A percentile compares a stretch with the other conserved stretches of the same genome.
phyloP scores from a whole-genome alignment of 2,888 invertebrate genomes.

The Cantharis nigra region DNA sequence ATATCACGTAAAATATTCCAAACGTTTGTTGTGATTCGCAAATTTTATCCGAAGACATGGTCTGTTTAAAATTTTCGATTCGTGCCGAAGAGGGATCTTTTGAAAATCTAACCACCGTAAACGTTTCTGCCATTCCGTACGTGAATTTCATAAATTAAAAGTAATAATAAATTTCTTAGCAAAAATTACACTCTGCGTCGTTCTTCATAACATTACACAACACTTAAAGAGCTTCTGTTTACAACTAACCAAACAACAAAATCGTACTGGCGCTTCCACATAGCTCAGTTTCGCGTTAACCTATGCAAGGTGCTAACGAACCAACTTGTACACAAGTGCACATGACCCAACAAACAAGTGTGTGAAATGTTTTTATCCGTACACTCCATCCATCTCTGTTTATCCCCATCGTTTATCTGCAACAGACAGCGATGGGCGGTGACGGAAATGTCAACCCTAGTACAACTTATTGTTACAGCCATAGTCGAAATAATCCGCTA shows the following conservation, averaged over 20 bases:
- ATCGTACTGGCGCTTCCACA: not conserved
- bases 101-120: constrained; percentile 55
- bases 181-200: not conserved
- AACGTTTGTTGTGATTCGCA: constrained; percentile 48
- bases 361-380: not conserved
- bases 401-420: not conserved
- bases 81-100: constrained; percentile 52
- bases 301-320: constrained; percentile 11
- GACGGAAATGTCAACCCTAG: not conserved
- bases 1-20: constrained; percentile 53
- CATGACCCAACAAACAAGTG: constrained; percentile 15
- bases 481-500: not conserved
- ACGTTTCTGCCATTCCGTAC: constrained; percentile 53
- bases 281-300: not conserved
- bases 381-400: not conserved
- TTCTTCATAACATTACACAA: not conserved
- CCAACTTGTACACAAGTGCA: constrained; percentile 12
- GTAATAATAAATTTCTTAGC: not conserved
- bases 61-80: constrained; percentile 52
- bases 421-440: not conserved
- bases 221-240: not conserved
- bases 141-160: not conserved
- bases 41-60: constrained; percentile 48
- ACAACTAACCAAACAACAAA: not conserved
- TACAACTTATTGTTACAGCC: not conserved